Base-by-base conservation (phyloP, 37 sponge, comb jelly and placozoan genomes). In the Theonella swinhoei region DNA sequence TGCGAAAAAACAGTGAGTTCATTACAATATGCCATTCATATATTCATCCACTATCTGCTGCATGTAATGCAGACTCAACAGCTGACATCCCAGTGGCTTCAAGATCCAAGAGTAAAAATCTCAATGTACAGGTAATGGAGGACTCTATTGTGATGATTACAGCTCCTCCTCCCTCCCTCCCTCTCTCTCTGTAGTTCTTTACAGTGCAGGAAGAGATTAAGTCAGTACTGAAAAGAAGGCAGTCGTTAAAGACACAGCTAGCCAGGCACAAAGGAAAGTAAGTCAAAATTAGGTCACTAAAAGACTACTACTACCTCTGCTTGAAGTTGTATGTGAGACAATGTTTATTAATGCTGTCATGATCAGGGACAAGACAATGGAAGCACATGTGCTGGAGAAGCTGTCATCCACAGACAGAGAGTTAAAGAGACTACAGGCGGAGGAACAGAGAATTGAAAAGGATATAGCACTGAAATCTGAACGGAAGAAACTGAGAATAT, bases 201-300 rank as follows among this genome's bases (percentile, higher is more conserved):
- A 83, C 82, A 58, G 68, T 88, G 2, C 80, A 92, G 37, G 89
- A 88, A 65, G 90, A 92, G 22, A 79, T 84, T 38, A 88, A 87
- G 35, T 41, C 71, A 0, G 37, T 79, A 22, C 25, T 74, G 63
- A 78, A 83, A 64, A 77, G 71, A n/a, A 75, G 65, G 39, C 39
- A 76, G 60, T 67, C 65, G 14, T 39, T 84, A 61, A 31, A 74
- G 64, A 64, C 66, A 70, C 64, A 84, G 2, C 80, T 84, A 0
- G 36, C 35, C 38, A 82, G 92, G 67, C 82, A 92, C 60, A 86
- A 70, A 62, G 79, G 85, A 74, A 82, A 40, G 70, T 67, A n/a
- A 63, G 64, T 58, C 14, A 32, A 47, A 47, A 47, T 47, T 14
- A 47, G n/a, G n/a, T n/a, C n/a, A n/a, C n/a, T n/a, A n/a, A n/a